Conservation (phyloP, 2,888 invertebrate genomes). For the Anthrax anthrax region DNA sequence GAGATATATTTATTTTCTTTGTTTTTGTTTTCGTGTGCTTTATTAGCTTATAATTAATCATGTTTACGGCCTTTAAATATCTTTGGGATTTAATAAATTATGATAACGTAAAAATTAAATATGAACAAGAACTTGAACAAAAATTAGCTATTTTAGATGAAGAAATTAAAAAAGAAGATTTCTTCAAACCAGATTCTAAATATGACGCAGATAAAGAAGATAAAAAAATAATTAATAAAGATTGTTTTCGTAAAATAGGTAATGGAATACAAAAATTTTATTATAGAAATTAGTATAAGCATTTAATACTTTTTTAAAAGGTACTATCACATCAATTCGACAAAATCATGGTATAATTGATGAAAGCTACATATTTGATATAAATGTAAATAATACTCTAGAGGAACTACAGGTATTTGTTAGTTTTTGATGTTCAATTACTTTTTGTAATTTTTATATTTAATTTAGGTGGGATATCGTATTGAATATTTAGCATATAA, state of each 20-base stretch:
- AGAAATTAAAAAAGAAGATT: conserved; percentile 15
- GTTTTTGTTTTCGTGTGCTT: not conserved
- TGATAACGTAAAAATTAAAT: conserved; percentile 17
- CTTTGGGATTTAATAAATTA: conserved; percentile 32
- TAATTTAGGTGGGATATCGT: conserved; percentile 34
- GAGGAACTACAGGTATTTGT: conserved; percentile 21
- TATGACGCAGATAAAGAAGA: not conserved
- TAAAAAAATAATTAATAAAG: conserved; percentile 11
- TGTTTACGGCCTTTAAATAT: conserved; percentile 37
- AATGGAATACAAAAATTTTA: not conserved
- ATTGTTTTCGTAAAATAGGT: conserved; percentile 21
- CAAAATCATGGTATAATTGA: conserved; percentile 44
- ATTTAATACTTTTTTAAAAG: conserved; percentile 25
- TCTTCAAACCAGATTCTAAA: not conserved
- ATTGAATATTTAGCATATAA: conserved; percentile 43
- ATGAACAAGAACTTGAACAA: conserved; percentile 33
- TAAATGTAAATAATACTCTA: conserved; percentile 16
- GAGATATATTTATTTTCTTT: not conserved
- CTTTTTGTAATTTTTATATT: not conserved
- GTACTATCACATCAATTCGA: conserved; percentile 44
- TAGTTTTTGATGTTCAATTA: no score
- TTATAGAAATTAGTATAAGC: no score
- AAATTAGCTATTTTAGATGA: conserved; percentile 35
- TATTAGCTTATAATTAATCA: conserved; percentile 13
- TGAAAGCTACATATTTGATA: conserved; percentile 40